Base-by-base conservation (phyloP, 35 echinoderm and acorn worm species). In the Diadema setosum region DNA sequence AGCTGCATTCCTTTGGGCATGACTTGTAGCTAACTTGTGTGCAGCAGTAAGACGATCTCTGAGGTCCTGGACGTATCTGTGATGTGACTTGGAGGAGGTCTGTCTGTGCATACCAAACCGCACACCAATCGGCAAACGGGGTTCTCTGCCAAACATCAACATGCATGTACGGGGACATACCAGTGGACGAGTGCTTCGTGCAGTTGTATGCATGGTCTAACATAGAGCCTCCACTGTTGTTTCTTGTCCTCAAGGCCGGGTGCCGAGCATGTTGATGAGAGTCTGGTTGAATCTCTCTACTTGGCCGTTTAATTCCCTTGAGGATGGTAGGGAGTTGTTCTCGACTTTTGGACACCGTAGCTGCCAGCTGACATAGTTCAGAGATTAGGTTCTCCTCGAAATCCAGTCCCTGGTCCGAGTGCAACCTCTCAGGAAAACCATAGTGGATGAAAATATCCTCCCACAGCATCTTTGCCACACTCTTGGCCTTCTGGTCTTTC, bases 271-370 rank as follows among this genome's bases (percentile, higher is more conserved):
- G n/a, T n/a, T n/a, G n/a, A n/a, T n/a, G n/a, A n/a, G n/a, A n/a
- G n/a, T n/a, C n/a, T n/a, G n/a, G n/a, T n/a, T n/a, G n/a, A n/a
- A n/a, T n/a, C n/a, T n/a, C n/a, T n/a, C n/a, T n/a, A n/a, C n/a
- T n/a, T n/a, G n/a, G n/a, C n/a, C n/a, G n/a, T n/a, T n/a, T n/a
- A n/a, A 4, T 90, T 91, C 7, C 58, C 88, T 21, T 78, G 69
- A n/a, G 93, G 88, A 37, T 94, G 92, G 52, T 95, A 91, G 1
- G 84, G 88, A 8, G 93, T 88, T 25, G 93, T 95, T 0, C 93
- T 39, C 8, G 84, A 46, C 36, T 95, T 91, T 26, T 29, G 36
- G 2, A 95, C 88, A 25, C 74, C 50, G n/a, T n/a, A n/a, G n/a
- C n/a, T 3, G 80, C 42, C 60, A 88, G 7, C 0, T 73, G 23